Percentiles rank a stretch among this genome's conserved stretches.
Evolutionary conservation across 1,140 invertebrate genomes (phyloP).

Genomic region (Drosophila erecta): DNA sequence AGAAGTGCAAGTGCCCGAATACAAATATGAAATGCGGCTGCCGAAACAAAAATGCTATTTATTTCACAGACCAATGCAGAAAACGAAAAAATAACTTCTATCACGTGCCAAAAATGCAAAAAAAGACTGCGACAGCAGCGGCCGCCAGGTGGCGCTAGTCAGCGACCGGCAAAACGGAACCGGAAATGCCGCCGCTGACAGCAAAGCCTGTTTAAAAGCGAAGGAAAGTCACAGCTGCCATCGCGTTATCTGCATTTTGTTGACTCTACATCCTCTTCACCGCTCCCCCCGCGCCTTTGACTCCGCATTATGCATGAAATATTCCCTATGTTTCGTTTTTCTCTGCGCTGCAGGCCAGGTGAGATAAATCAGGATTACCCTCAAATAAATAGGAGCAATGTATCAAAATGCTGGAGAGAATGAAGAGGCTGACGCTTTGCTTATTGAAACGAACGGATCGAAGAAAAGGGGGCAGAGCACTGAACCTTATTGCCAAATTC

Average conservation of each 20-base stretch:
- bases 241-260: slow-evolving; percentile 59
- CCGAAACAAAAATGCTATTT: slow-evolving; percentile 75
- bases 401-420: neutral
- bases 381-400: slow-evolving; percentile 5
- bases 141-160: slow-evolving; percentile 65
- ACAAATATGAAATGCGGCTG: slow-evolving; percentile 57
- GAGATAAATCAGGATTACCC: slow-evolving; percentile 45
- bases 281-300: neutral
- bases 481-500: neutral
- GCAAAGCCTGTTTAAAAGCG: slow-evolving; percentile 47
- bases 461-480: neutral
- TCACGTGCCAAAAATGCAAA: slow-evolving; percentile 35
- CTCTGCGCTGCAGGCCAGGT: slow-evolving; percentile 12
- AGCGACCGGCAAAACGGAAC: slow-evolving; percentile 56
- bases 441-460: neutral
- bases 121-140: slow-evolving; percentile 11
- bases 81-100: slow-evolving; percentile 52
- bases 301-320: slow-evolving; percentile 47
- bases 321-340: slow-evolving; percentile 12
- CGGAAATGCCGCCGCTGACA: slow-evolving; percentile 68
- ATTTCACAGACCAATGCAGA: slow-evolving; percentile 33
- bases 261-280: slow-evolving; percentile 2
- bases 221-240: slow-evolving; percentile 44
- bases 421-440: neutral
- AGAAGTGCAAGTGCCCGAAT: slow-evolving; percentile 25